Conservation (phyloP, 2,888 invertebrate genomes). For the Hydraecia micacea region DNA sequence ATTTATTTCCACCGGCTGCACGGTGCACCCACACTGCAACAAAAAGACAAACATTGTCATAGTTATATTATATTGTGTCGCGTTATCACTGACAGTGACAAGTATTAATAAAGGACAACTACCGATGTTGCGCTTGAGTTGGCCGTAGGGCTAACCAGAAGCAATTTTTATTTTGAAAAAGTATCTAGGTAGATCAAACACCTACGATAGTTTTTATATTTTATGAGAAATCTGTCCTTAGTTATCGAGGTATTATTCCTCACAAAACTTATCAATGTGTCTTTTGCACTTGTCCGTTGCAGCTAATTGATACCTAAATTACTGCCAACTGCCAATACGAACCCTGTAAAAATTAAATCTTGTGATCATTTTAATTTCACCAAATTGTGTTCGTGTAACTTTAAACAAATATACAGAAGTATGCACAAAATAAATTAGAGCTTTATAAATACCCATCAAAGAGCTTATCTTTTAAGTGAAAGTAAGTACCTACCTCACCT, state of each 20-base stretch:
- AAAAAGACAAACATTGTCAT: constrained; percentile 82
- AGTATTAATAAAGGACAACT: constrained; percentile 88
- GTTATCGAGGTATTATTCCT: not conserved
- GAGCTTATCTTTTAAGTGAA: not conserved
- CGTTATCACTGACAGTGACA: constrained; percentile 88
- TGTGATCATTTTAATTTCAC: not conserved
- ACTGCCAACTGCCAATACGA: not conserved
- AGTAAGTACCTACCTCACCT: not conserved
- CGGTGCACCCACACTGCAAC: constrained; percentile 62
- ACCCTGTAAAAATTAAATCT: not conserved
- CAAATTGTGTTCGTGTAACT: not conserved
- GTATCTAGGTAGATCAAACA: not conserved
- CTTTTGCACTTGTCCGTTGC: not conserved
- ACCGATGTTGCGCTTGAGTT: constrained; percentile 75
- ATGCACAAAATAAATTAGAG: not conserved
- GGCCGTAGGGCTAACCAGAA: constrained; percentile 39
- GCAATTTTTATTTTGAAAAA: not conserved
- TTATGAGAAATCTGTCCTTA: not conserved
- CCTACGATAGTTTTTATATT: not conserved
- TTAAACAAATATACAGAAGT: not conserved
- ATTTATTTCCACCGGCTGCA: constrained; percentile 60
- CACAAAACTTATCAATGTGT: no score
- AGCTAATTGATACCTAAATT: not conserved
- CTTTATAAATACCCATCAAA: not conserved
- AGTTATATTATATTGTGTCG: constrained; percentile 77